Evolutionary conservation across 2,888 invertebrate species (phyloP).

Genomic region (Auanema freiburgensis): DNA sequence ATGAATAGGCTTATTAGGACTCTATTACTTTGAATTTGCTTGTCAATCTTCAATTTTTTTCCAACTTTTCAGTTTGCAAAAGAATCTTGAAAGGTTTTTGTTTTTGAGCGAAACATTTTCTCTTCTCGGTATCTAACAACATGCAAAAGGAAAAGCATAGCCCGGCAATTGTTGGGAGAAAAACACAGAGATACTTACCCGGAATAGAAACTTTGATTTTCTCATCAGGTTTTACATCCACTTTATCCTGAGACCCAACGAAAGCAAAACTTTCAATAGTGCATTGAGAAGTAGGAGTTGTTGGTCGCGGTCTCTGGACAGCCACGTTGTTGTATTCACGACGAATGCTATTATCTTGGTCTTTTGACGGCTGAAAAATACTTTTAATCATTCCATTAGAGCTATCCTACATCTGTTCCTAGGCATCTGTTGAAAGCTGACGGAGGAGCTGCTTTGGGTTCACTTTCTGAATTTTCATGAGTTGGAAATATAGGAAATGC

Average conservation of each 20-base stretch:
- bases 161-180: neutral
- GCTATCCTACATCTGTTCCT: neutral
- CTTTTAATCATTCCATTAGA: neutral
- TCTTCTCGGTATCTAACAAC: no score
- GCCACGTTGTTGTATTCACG: conserved; percentile 45
- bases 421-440: neutral
- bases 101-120: no score
- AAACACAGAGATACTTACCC: conserved; percentile 11
- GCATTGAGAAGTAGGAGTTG: conserved; percentile 49
- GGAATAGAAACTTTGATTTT: conserved; percentile 47
- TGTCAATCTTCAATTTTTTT: neutral
- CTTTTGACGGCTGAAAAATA: neutral
- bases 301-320: conserved; percentile 50
- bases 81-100: no score
- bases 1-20: neutral
- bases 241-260: conserved; percentile 16
- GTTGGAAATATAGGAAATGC: neutral
- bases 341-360: conserved; percentile 28
- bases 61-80: neutral
- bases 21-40: neutral
- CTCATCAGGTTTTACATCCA: conserved; percentile 17
- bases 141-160: neutral
- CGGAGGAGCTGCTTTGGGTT: neutral
- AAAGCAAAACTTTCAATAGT: conserved; percentile 37
- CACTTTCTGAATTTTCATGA: neutral